Conservation (phyloP, 2,113 vertebrate genomes). For the Sisor rabdophorus region DNA sequence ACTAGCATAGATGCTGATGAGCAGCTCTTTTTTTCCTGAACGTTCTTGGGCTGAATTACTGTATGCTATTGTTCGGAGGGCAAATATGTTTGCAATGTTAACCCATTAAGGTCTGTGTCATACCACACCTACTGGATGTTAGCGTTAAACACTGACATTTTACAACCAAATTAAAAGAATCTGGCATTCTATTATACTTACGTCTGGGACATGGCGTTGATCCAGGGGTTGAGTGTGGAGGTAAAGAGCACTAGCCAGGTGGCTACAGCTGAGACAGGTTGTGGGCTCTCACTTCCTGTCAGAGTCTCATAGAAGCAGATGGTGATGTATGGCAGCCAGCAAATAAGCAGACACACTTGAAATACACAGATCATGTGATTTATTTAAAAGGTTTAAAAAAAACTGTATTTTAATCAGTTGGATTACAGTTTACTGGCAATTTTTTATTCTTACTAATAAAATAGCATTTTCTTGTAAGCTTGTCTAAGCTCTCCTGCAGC, state of each 20-base stretch:
- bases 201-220: conserved; percentile 69
- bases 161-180: neutral
- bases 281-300: conserved; percentile 48
- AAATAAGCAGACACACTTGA: conserved; percentile 65
- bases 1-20: neutral
- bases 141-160: neutral
- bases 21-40: neutral
- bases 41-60: neutral
- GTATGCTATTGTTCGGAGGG: neutral
- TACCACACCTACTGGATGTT: neutral
- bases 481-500: conserved; percentile 25
- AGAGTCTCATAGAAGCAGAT: conserved; percentile 69
- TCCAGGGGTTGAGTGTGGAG: conserved; percentile 71
- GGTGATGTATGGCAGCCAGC: conserved; percentile 70
- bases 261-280: conserved; percentile 52
- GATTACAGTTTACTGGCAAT: conserved; percentile 10
- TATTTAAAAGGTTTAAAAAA: conserved; percentile 11
- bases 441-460: conserved; percentile 25
- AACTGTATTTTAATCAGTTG: neutral
- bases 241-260: conserved; percentile 67
- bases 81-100: neutral
- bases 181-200: conserved; percentile 45
- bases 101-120: neutral
- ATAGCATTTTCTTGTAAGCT: conserved; percentile 5
- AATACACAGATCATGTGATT: conserved; percentile 20